These are phyloP conservation scores for Tetheella fluctuosa DNA, from an alignment of 2,888 invertebrate genomes.

Conservation along the genomic window DNA sequence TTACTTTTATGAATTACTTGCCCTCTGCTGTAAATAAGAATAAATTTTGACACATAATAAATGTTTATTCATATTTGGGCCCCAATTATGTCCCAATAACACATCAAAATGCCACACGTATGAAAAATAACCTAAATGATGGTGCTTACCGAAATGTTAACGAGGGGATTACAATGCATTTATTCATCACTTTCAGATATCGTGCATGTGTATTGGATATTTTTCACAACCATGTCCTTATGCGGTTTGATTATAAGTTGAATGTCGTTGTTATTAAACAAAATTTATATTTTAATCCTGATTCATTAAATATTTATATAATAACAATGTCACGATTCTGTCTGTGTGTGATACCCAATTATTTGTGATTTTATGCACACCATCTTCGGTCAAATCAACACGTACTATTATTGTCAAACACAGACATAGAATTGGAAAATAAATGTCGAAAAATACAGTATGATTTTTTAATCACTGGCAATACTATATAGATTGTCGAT, in stretches of 20 bases:
- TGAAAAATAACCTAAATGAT: conserved; percentile 40
- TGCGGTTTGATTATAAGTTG: neutral
- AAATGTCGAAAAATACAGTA: too few species aligned
- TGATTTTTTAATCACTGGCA: too few species aligned
- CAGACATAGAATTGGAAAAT: too few species aligned
- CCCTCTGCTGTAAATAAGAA: neutral
- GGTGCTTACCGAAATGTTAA: conserved; percentile 38
- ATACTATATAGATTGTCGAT: too few species aligned
- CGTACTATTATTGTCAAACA: too few species aligned
- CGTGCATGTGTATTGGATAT: neutral
- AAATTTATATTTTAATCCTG: neutral
- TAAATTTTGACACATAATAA: conserved; percentile 17
- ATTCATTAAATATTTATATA: neutral
- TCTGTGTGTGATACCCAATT: too few species aligned
- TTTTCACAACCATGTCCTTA: neutral
- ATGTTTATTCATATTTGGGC: conserved; percentile 10
- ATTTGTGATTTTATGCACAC: too few species aligned
- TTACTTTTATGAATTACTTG: too few species aligned
- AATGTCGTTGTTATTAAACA: neutral
- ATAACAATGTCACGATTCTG: too few species aligned
- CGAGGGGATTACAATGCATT: conserved; percentile 42
- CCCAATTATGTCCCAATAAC: conserved; percentile 26
- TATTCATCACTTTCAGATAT: neutral
- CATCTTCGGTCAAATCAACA: too few species aligned
- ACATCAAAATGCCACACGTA: conserved; percentile 31